Conservation (phyloP, 1,140 invertebrate genomes). For the Metaphire vulgaris region DNA sequence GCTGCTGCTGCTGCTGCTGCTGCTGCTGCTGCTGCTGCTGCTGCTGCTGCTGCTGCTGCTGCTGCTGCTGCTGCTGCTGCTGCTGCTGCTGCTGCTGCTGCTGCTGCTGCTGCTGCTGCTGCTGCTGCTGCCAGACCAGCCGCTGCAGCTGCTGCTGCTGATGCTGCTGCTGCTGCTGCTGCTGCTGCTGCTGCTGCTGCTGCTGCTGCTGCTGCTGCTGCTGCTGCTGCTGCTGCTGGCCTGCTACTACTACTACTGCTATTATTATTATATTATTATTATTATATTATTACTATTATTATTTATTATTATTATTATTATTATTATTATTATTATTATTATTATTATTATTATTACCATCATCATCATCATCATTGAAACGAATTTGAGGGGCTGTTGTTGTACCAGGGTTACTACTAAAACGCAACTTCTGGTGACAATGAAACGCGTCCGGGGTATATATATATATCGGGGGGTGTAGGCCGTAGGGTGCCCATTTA, state of each 20-base stretch:
- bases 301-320: slow-evolving; percentile 4
- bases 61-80: neutral
- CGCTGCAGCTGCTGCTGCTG: neutral
- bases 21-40: neutral
- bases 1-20: neutral
- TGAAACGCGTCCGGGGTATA: too few relatives aligned
- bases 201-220: neutral
- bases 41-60: neutral
- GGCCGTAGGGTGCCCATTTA: too few relatives aligned
- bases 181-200: neutral
- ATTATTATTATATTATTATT: slow-evolving; percentile 4
- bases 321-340: slow-evolving; percentile 4
- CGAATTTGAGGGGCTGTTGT: too few relatives aligned
- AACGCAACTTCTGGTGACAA: too few relatives aligned
- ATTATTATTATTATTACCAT: neutral
- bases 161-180: neutral
- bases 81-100: neutral
- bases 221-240: too few relatives aligned
- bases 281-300: slow-evolving; percentile 1
- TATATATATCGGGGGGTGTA: too few relatives aligned
- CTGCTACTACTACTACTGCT: neutral
- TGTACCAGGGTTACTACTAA: too few relatives aligned
- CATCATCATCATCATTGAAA: too few relatives aligned
- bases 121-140: neutral
- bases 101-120: neutral